Evolutionary conservation across 2,113 vertebrate species (phyloP).

Genomic region (Synchiropus splendidus): DNA sequence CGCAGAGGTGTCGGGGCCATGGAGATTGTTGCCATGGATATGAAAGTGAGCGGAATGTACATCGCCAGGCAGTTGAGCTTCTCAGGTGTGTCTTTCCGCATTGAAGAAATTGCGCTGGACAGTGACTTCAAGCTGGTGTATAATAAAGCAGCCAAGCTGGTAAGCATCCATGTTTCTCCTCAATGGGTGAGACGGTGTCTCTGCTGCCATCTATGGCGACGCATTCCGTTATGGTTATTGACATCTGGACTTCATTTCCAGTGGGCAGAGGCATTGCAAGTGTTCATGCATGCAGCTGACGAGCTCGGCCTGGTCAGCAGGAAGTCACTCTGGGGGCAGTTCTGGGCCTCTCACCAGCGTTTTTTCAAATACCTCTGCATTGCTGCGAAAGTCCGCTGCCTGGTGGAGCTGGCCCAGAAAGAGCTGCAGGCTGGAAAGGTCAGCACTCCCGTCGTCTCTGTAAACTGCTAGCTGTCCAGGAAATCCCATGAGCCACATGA

Average conservation of each 20-base stretch:
- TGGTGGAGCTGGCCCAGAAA: constrained; percentile 83
- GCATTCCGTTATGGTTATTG: no score
- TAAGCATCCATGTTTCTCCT: constrained; percentile 46
- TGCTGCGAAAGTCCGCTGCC: constrained; percentile 85
- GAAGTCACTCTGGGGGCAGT: constrained; percentile 96
- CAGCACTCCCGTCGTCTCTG: no score
- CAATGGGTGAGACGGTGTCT: no score
- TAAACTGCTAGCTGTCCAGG: background rate
- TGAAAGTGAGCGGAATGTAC: constrained; percentile 99
- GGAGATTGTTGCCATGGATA: constrained; percentile 99
- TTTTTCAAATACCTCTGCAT: constrained; percentile 99
- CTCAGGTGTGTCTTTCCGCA: constrained; percentile 89
- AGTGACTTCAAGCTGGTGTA: constrained; percentile 81
- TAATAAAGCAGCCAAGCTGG: constrained; percentile 91
- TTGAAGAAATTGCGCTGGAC: constrained; percentile 89
- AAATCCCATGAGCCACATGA: background rate
- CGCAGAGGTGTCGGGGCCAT: constrained; percentile 92
- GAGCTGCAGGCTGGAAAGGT: constrained; percentile 88
- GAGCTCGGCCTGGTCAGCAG: constrained; percentile 83
- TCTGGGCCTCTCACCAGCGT: constrained; percentile 96
- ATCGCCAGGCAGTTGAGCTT: constrained; percentile 98
- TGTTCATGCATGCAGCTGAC: constrained; percentile 87
- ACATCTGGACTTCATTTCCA: constrained; percentile 40
- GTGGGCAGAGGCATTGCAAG: constrained; percentile 88
- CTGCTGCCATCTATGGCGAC: no score